Evolutionary conservation across 2,888 invertebrate genomes (phyloP).

Genomic region (Lagria hirta): DNA sequence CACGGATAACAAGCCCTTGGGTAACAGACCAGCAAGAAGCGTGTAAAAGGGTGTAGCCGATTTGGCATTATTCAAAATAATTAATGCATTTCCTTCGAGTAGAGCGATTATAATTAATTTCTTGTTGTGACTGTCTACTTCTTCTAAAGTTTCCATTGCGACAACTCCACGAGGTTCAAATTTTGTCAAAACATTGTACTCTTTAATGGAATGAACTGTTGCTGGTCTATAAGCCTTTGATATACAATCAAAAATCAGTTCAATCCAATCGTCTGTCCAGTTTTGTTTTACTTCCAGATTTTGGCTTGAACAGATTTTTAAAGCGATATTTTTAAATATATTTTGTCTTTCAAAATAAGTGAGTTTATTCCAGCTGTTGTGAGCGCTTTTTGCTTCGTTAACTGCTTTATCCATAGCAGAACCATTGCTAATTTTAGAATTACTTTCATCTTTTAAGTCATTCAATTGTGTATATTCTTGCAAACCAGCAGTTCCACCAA

Average conservation of each 20-base stretch:
- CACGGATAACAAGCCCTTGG: conserved; percentile 33
- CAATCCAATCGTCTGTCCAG: conserved; percentile 32
- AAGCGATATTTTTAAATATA: conserved; percentile 34
- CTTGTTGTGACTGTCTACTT: conserved; percentile 25
- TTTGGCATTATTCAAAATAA: conserved; percentile 34
- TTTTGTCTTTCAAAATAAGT: conserved; percentile 31
- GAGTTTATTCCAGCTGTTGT: conserved; percentile 47
- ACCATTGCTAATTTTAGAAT: conserved; percentile 8
- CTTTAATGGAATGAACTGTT: background rate
- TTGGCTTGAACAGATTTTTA: conserved; percentile 29
- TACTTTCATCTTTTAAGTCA: conserved; percentile 8
- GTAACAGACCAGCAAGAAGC: conserved; percentile 34
- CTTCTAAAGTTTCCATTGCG: conserved; percentile 33
- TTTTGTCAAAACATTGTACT: conserved; percentile 32
- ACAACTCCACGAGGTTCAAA: conserved; percentile 42
- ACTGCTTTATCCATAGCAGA: conserved; percentile 54
- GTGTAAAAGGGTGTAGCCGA: conserved; percentile 29
- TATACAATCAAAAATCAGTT: conserved; percentile 30
- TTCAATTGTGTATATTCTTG: conserved; percentile 16
- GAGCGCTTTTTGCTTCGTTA: conserved; percentile 55
- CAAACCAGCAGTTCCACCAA: conserved; percentile 51
- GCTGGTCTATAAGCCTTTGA: conserved; percentile 4
- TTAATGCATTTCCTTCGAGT: conserved; percentile 45
- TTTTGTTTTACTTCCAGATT: conserved; percentile 22
- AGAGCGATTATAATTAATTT: conserved; percentile 40